phyloP scores from a whole-genome alignment of 2,113 vertebrate genomes.

The Saccopteryx bilineata region DNA sequence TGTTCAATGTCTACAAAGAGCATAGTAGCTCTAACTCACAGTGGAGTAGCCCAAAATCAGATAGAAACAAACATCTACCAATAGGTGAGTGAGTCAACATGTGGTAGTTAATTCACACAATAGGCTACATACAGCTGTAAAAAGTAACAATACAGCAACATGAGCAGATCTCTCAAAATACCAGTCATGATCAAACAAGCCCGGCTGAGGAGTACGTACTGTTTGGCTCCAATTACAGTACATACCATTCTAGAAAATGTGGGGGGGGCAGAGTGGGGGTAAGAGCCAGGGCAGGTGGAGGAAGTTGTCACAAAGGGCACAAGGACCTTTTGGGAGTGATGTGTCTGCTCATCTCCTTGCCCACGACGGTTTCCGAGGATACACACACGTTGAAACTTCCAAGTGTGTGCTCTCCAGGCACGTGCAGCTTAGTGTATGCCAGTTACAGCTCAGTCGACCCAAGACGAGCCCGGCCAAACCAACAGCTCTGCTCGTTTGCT shows the following conservation, averaged over 20 bases:
- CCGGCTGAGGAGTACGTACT: not conserved
- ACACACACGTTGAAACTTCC: not conserved
- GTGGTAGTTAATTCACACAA: not conserved
- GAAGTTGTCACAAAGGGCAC: not conserved
- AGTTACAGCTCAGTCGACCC: not conserved
- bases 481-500: not conserved
- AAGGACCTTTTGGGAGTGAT: not conserved
- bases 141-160: no score
- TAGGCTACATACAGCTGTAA: no score
- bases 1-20: not conserved
- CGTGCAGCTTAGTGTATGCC: not conserved
- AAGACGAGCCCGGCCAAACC: not conserved
- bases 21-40: not conserved
- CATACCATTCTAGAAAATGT: not conserved
- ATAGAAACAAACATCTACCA: not conserved
- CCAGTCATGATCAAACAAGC: not conserved
- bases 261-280: not conserved
- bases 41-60: not conserved
- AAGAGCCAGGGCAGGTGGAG: not conserved
- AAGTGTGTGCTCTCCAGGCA: not conserved
- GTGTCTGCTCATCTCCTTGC: rapidly evolving
- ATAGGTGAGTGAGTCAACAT: not conserved
- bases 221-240: not conserved
- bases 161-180: not conserved
- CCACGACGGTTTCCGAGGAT: not conserved